phyloP scores from a whole-genome alignment of 2,113 vertebrate genomes.

The Burhinus bistriatus region DNA sequence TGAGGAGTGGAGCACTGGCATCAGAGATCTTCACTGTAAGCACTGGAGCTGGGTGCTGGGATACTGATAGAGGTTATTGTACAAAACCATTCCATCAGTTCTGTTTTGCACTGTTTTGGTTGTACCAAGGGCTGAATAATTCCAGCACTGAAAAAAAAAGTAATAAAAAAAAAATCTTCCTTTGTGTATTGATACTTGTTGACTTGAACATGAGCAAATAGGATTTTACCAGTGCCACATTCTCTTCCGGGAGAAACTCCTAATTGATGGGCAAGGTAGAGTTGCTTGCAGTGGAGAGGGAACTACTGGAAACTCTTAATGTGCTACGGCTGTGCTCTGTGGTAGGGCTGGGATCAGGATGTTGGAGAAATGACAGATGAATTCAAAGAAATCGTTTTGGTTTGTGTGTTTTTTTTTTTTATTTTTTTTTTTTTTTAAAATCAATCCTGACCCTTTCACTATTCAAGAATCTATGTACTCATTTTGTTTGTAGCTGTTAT shows the following conservation, averaged over 20 bases:
- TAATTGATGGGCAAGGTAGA: accelerated
- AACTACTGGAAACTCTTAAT: neutral
- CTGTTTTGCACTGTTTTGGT: neutral
- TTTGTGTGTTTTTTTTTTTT: too few relatives aligned
- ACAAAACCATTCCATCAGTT: neutral
- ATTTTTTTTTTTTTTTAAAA: neutral
- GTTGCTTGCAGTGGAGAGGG: neutral
- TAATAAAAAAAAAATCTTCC: neutral
- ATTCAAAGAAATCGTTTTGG: neutral
- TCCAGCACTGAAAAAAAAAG: neutral
- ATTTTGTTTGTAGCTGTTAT: neutral
- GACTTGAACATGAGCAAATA: neutral
- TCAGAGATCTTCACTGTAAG: neutral
- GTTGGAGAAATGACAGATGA: neutral
- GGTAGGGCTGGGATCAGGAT: neutral
- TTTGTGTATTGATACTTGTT: neutral
- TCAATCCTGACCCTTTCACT: neutral
- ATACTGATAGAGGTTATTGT: neutral
- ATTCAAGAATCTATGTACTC: neutral
- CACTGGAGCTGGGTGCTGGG: neutral
- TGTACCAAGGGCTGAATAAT: neutral
- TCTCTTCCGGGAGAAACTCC: neutral
- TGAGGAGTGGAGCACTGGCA: neutral
- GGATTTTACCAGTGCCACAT: neutral
- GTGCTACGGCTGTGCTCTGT: neutral